phyloP scores from a whole-genome alignment of 2,797 vertebrate species.

The Pantherophis vulpinus region DNA sequence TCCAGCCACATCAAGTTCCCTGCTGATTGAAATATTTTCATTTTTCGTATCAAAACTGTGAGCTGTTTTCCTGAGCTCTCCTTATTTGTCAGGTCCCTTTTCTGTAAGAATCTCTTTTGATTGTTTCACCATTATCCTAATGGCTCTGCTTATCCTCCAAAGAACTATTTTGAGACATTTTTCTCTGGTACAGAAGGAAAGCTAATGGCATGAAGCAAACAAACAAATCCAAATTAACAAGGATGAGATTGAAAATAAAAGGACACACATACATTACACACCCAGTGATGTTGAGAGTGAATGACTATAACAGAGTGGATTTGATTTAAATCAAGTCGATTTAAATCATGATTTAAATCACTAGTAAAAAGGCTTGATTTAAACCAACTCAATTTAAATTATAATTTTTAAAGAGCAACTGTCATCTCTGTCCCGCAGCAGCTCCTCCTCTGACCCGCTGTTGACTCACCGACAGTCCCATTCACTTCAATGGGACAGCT shows the following conservation, averaged over 20 bases:
- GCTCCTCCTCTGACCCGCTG: too few relatives aligned
- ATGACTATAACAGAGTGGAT: background rate
- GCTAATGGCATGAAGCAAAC: background rate
- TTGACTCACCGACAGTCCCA: too few relatives aligned
- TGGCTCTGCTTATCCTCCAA: background rate
- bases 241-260: background rate
- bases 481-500: too few relatives aligned
- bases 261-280: background rate
- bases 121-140: background rate
- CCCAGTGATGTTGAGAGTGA: background rate
- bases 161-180: background rate
- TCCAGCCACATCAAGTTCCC: too few relatives aligned
- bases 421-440: too few relatives aligned
- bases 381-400: too few relatives aligned
- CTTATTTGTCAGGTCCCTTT: background rate
- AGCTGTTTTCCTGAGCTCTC: background rate
- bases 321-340: too few relatives aligned
- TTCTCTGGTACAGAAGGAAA: background rate
- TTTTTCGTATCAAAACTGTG: background rate
- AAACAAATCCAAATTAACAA: background rate
- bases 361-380: too few relatives aligned
- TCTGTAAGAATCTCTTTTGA: background rate
- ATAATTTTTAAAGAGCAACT: too few relatives aligned
- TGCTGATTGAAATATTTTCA: background rate
- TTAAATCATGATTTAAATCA: too few relatives aligned